Percentiles rank a stretch among this genome's conserved stretches.
Conservation (phyloP, 2,888 invertebrate species). For the Melanchra persicariae region DNA sequence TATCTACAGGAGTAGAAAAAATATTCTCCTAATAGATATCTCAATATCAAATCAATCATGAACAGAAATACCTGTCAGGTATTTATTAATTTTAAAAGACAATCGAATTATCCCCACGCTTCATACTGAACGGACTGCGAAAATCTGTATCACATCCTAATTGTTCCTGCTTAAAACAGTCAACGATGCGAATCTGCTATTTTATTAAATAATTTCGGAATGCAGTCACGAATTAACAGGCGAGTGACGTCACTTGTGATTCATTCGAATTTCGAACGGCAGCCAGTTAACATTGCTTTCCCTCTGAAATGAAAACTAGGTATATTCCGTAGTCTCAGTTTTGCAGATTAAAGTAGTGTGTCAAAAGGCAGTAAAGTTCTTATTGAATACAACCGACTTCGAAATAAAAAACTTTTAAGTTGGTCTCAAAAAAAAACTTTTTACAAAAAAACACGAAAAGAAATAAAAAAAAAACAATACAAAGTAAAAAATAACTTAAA, state of each 20-base stretch:
- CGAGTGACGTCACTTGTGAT: conserved; percentile 71
- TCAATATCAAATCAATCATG: too few species aligned
- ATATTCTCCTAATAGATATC: background rate
- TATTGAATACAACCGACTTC: too few species aligned
- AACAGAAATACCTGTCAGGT: too few species aligned
- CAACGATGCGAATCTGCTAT: conserved; percentile 64
- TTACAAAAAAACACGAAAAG: too few species aligned
- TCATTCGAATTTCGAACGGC: conserved; percentile 61
- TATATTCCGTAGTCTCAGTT: background rate
- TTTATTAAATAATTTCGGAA: conserved; percentile 70
- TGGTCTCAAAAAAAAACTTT: too few species aligned
- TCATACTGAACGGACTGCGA: conserved; percentile 1
- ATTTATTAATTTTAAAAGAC: too few species aligned
- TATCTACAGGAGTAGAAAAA: background rate
- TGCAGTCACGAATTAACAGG: conserved; percentile 65
- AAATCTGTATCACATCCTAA: conserved; percentile 44
- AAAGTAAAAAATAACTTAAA: too few species aligned
- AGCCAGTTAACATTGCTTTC: conserved; percentile 35
- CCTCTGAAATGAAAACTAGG: conserved; percentile 28
- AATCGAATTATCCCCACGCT: too few species aligned
- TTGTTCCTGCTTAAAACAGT: conserved; percentile 63
- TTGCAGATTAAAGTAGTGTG: conserved; percentile 5
- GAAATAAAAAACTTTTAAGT: too few species aligned
- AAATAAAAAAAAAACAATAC: too few species aligned
- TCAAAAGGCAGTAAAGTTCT: background rate